A percentile compares a stretch with the other conserved stretches of the same genome.
phyloP scores from a whole-genome alignment of 2,113 vertebrate genomes.

The Hyperoodon ampullatus region DNA sequence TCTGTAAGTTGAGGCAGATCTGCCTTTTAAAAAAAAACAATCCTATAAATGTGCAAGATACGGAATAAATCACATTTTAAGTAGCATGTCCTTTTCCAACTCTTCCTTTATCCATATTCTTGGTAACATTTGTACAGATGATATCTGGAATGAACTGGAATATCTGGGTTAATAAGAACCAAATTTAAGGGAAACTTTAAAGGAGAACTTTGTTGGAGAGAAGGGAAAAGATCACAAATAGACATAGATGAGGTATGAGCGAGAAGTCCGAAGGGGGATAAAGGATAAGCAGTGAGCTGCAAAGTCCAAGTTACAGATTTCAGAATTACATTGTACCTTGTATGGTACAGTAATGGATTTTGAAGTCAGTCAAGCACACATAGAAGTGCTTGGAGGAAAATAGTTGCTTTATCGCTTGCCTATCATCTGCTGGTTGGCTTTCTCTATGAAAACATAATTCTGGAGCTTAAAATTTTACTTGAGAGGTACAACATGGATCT shows the following conservation, averaged over 20 bases:
- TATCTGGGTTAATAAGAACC: constrained; percentile 48
- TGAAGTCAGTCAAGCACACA: constrained; percentile 3
- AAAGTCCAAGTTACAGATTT: constrained; percentile 54
- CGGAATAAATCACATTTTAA: constrained; percentile 11
- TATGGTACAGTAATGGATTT: constrained; percentile 35
- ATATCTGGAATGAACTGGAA: constrained; percentile 39
- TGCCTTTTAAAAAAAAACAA: background rate
- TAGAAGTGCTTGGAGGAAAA: constrained; percentile 43
- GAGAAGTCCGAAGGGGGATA: background rate
- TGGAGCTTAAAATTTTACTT: constrained; percentile 32
- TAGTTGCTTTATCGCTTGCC: constrained; percentile 39
- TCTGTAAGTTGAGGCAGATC: constrained; percentile 3
- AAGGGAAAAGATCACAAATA: background rate
- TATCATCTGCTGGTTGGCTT: background rate
- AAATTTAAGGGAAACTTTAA: constrained; percentile 25
- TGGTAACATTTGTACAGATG: background rate
- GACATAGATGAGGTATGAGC: constrained; percentile 19
- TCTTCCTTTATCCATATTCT: background rate
- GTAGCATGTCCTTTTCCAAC: background rate
- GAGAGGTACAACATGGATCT: background rate
- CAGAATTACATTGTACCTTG: constrained; percentile 50
- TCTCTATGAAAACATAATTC: constrained; percentile 39
- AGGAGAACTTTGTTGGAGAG: constrained; percentile 28
- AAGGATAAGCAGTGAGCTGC: constrained; percentile 40
- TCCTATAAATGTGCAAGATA: background rate